These are phyloP conservation scores for Hofmannophila pseudospretella DNA, from an alignment of 2,888 invertebrate genomes.

Conservation along the genomic window DNA sequence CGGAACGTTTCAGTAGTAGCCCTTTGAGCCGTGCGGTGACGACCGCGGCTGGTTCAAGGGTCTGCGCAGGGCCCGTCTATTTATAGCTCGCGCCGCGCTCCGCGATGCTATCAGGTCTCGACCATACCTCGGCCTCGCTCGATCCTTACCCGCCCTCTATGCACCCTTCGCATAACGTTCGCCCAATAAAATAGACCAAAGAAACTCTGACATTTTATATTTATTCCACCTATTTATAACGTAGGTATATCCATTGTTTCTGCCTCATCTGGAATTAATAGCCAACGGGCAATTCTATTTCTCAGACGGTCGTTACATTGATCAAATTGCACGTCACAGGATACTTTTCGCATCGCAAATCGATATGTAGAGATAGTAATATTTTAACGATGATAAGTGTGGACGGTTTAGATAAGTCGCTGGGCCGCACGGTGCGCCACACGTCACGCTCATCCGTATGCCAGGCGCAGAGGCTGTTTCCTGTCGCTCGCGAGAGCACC, in stretches of 20 bases:
- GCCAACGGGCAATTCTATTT: conserved; percentile 50
- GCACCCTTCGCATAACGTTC: conserved; percentile 68
- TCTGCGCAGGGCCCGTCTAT: conserved; percentile 64
- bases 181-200: conserved; percentile 67
- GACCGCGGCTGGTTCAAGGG: conserved; percentile 72
- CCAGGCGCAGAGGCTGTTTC: conserved; percentile 65
- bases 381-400: conserved; percentile 33
- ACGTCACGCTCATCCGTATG: conserved; percentile 68
- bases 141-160: conserved; percentile 62
- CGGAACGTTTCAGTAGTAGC: conserved; percentile 24
- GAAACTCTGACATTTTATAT: conserved; percentile 60
- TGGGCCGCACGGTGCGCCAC: conserved; percentile 26
- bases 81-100: conserved; percentile 59
- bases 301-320: conserved; percentile 46
- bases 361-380: conserved; percentile 28
- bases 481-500: conserved; percentile 46
- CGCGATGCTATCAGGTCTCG: conserved; percentile 66
- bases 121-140: conserved; percentile 52
- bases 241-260: conserved; percentile 69
- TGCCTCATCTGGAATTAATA: conserved; percentile 58
- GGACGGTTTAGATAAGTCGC: conserved; percentile 35
- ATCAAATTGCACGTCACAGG: conserved; percentile 41
- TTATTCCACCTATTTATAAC: conserved; percentile 70
- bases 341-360: conserved; percentile 34
- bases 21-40: conserved; percentile 51